Conservation (phyloP, 2,797 vertebrate genomes). For the Avahi laniger region DNA sequence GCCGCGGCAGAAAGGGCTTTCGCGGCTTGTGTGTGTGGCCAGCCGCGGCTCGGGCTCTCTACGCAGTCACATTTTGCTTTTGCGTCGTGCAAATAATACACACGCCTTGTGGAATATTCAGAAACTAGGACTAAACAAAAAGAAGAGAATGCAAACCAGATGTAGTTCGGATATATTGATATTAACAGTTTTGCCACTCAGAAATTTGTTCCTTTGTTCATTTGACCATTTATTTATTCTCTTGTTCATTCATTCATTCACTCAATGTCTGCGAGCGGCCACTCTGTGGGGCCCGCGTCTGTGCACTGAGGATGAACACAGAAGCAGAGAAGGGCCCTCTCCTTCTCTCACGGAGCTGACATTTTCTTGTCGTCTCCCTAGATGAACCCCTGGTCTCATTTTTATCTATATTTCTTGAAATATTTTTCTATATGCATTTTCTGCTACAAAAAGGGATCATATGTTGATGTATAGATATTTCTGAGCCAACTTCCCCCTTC, state of each 20-base stretch:
- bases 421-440: not conserved
- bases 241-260: not conserved
- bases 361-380: not conserved
- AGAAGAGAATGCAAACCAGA: not conserved
- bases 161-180: not conserved
- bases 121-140: not conserved
- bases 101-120: not conserved
- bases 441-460: no score
- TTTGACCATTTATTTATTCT: not conserved
- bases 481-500: not conserved
- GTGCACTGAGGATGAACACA: not conserved
- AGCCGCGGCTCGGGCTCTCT: not conserved
- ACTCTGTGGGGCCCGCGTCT: not conserved
- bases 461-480: not conserved
- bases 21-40: accelerated
- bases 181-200: not conserved
- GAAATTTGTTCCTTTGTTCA: not conserved
- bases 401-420: not conserved
- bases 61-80: not conserved
- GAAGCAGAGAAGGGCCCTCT: not conserved
- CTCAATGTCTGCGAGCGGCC: accelerated
- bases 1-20: not conserved
- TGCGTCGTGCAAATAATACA: not conserved
- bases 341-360: not conserved
- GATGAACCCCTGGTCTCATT: not conserved